Percentiles rank a stretch among this genome's conserved stretches.
Conservation (phyloP, 2,113 vertebrate genomes). For the Nanorana parkeri region DNA sequence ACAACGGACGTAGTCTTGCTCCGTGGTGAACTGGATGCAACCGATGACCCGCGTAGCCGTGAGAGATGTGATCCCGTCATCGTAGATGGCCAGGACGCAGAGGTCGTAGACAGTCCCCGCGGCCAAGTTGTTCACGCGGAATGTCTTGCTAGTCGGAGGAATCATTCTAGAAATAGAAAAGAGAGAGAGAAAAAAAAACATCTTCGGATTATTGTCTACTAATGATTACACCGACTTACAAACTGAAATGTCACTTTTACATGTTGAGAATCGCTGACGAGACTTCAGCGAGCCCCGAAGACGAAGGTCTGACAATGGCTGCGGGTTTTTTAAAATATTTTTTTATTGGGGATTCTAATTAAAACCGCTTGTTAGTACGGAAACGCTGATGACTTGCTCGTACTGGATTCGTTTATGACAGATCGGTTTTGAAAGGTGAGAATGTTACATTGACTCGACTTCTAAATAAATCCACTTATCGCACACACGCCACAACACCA, state of each 20-base stretch:
- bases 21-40: slow-evolving; percentile 94
- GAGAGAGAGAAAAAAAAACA: slow-evolving; percentile 58
- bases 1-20: slow-evolving; percentile 96
- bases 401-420: slow-evolving; percentile 60
- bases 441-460: slow-evolving; percentile 55
- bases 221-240: background rate
- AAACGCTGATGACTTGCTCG: too few species aligned
- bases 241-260: background rate
- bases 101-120: slow-evolving; percentile 93
- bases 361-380: background rate
- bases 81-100: slow-evolving; percentile 96
- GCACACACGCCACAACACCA: slow-evolving; percentile 47
- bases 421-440: slow-evolving; percentile 59
- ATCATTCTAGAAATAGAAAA: slow-evolving; percentile 89
- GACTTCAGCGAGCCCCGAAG: slow-evolving; percentile 13
- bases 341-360: slow-evolving; percentile 43
- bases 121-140: slow-evolving; percentile 96
- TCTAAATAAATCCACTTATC: slow-evolving; percentile 66
- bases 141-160: slow-evolving; percentile 96
- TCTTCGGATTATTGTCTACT: slow-evolving; percentile 51
- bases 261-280: background rate
- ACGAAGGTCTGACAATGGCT: background rate
- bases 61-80: slow-evolving; percentile 93
- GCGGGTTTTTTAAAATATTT: too few species aligned
- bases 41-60: slow-evolving; percentile 95